Percentiles rank a stretch among this genome's conserved stretches.
phyloP scores from a whole-genome alignment of 92 coral and sea anemone genomes.

The Parazoanthus darwini region DNA sequence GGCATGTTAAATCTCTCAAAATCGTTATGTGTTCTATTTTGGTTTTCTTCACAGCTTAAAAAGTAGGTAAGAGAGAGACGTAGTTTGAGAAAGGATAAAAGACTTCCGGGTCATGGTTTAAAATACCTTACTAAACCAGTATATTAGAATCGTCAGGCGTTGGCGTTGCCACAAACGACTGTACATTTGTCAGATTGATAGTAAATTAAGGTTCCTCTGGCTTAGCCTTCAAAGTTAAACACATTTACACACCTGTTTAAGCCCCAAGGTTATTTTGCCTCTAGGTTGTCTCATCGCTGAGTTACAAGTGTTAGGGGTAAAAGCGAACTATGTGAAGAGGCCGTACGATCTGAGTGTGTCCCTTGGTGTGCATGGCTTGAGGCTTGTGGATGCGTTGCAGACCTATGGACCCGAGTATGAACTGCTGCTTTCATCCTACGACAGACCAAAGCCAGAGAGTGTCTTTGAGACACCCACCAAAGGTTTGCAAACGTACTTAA shows the following conservation, averaged over 20 bases:
- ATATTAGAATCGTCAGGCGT: not conserved
- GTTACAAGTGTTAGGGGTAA: conserved; percentile 85
- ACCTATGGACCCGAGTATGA: conserved; percentile 92
- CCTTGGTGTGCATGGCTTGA: conserved; percentile 82
- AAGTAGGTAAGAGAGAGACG: not conserved
- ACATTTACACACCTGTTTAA: not conserved
- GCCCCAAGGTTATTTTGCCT: not conserved
- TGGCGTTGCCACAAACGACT: not conserved
- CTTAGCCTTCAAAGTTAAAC: not conserved
- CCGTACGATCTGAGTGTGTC: conserved; percentile 86
- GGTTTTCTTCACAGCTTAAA: not conserved
- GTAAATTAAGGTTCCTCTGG: not conserved
- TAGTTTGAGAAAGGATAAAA: not conserved
- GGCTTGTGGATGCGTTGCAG: conserved; percentile 91
- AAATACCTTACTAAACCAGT: not conserved
- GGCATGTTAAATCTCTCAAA: not conserved
- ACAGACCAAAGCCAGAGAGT: conserved; percentile 41
- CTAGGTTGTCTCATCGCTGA: conserved; percentile 94
- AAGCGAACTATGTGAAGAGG: conserved; percentile 79
- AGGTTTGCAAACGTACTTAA: not conserved
- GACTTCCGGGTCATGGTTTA: not conserved
- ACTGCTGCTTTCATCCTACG: conserved; percentile 83
- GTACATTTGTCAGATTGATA: no score
- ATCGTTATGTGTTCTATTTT: not conserved
- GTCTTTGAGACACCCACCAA: conserved; percentile 1